Percentiles rank a stretch among this genome's conserved stretches.
Evolutionary conservation across 2,888 invertebrate genomes (phyloP).

Genomic region (Aporophyla lueneburgensis): DNA sequence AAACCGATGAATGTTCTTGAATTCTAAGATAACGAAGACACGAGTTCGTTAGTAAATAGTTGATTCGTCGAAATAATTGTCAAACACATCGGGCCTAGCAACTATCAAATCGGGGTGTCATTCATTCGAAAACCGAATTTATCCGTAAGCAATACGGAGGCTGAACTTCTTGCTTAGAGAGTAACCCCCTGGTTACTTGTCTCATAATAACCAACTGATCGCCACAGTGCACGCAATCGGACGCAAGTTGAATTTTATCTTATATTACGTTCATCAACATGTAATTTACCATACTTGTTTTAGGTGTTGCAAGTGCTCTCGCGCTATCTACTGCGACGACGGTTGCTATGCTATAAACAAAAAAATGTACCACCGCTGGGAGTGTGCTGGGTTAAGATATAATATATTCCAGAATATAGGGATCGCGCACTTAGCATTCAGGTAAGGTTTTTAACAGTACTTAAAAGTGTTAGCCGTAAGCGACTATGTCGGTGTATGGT

Average conservation of each 20-base stretch:
- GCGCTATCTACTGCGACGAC: slow-evolving; percentile 93
- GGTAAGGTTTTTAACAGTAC: slow-evolving; percentile 71
- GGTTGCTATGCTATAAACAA: slow-evolving; percentile 86
- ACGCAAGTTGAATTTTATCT: too few relatives aligned
- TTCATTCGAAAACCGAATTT: too few relatives aligned
- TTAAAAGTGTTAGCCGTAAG: background rate
- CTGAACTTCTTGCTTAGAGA: too few relatives aligned
- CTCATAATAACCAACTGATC: background rate
- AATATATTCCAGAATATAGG: slow-evolving; percentile 93
- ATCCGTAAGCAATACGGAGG: too few relatives aligned
- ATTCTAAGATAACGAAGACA: too few relatives aligned
- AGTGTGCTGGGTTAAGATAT: slow-evolving; percentile 92
- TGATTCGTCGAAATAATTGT: too few relatives aligned
- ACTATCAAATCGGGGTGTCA: too few relatives aligned
- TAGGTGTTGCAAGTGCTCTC: slow-evolving; percentile 93
- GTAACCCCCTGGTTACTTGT: too few relatives aligned
- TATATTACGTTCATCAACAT: background rate
- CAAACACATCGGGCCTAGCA: too few relatives aligned
- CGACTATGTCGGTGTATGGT: background rate
- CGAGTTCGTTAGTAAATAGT: too few relatives aligned
- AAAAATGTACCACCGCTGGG: slow-evolving; percentile 91
- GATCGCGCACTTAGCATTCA: slow-evolving; percentile 94
- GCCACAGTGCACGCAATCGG: too few relatives aligned
- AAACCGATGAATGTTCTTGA: too few relatives aligned
- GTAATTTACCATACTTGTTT: slow-evolving; percentile 36